phyloP scores from a whole-genome alignment of 2,113 vertebrate genomes.

The Rattus rattus region DNA sequence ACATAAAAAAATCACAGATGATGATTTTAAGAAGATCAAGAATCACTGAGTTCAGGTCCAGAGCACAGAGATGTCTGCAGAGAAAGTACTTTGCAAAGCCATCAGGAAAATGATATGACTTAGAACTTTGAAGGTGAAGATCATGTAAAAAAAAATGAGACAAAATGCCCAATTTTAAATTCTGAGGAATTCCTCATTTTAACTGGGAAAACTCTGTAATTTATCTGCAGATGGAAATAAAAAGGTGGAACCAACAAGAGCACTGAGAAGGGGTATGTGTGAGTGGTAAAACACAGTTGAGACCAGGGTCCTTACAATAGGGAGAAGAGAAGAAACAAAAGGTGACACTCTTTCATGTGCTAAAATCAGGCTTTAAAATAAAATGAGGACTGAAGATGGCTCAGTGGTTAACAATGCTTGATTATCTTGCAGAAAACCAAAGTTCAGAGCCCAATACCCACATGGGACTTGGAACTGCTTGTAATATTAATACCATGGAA shows the following conservation, averaged over 20 bases:
- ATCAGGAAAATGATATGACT: background rate
- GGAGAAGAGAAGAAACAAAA: background rate
- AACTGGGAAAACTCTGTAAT: background rate
- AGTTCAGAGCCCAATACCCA: background rate
- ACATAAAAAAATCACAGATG: background rate
- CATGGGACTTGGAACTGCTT: background rate
- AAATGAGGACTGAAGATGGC: background rate
- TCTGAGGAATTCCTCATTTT: background rate
- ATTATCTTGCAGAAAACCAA: background rate
- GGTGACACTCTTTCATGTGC: background rate
- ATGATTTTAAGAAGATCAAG: background rate
- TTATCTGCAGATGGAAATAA: no score
- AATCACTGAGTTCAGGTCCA: accelerated
- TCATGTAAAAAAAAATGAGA: background rate
- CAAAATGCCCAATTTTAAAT: background rate
- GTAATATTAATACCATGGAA: background rate
- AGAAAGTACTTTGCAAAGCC: no score
- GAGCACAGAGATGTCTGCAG: background rate
- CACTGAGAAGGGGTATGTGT: background rate
- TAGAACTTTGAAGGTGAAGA: background rate
- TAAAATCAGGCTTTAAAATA: background rate
- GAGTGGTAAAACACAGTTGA: no score
- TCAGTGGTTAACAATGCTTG: background rate
- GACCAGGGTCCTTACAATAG: background rate
- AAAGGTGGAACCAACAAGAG: no score